Evolutionary conservation across 2,888 invertebrate species (phyloP), one percentile per base, ranked within the genome.

Genomic region (Gastrophysa polygoni): DNA sequence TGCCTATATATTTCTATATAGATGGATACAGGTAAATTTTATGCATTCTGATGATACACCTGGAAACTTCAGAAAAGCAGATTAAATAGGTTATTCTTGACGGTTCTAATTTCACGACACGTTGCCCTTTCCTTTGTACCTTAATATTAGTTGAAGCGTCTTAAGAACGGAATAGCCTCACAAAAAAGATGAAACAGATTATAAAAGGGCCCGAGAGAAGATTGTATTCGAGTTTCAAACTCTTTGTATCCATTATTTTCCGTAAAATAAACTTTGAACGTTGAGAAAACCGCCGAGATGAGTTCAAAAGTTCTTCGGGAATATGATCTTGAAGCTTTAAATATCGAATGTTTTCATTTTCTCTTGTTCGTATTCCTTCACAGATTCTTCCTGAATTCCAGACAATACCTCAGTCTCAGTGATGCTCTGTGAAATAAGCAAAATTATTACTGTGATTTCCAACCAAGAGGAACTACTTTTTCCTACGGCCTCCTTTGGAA

Each of bases 101-200:
- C 73, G 71, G 72, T 71, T 75, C 69, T 74, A 74, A 75, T 75
- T 75, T 75, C 75, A 75, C 75, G 75, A 72, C 63, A 74, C 74
- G 73, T 73, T 73, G 73, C 71, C 71, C 71, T 38, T 57, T 61
- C 58, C 68, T 72, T 66, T 72, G 65, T 67, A 61, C 59, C 54
- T 59, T 57, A 48, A 61, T 59, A 28, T 57, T 61, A 54, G 62
- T 59, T 64, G 67, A 69, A 67, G 62, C 67, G 62, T 51, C 67
- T 62, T 68, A 64, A 66, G 66, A 63, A 59, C 57, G 57, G 63
- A 64, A 69, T 63, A 52, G 65, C 57, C 61, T 68, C 64, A 62
- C 43, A 56, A 57, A 52, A 57, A 55, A 38, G 55, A 56, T 58
- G 44, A 49, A 56, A 55, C 20, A 28, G 49, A 38, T 50, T 56